A percentile compares a stretch with the other conserved stretches of the same genome.
These are phyloP conservation scores for Mus spretus DNA, from an alignment of 2,797 vertebrate genomes.

Conservation along the genomic window DNA sequence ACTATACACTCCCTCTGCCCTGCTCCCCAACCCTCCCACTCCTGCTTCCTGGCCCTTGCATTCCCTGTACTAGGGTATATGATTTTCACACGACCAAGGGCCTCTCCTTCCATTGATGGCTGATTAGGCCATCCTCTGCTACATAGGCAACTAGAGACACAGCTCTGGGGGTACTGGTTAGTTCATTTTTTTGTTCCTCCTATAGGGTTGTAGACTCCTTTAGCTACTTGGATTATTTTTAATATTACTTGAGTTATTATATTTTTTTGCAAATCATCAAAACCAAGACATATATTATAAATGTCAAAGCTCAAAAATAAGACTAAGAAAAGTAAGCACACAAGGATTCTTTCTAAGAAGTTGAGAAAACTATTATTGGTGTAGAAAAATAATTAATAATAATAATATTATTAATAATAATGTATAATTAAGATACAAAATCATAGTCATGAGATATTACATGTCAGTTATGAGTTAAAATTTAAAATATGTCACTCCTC, in stretches of 20 bases:
- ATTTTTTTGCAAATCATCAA: neutral
- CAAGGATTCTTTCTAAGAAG: neutral
- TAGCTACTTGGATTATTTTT: too few relatives aligned
- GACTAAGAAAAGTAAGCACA: neutral
- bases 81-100: too few relatives aligned
- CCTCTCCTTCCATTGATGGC: too few relatives aligned
- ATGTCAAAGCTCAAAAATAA: conserved; percentile 1
- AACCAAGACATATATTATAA: neutral
- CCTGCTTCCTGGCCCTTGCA: too few relatives aligned
- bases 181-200: too few relatives aligned
- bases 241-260: neutral
- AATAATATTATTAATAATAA: neutral
- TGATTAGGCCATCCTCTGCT: too few relatives aligned
- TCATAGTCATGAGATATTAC: neutral
- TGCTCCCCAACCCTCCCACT: too few relatives aligned
- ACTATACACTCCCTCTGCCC: too few relatives aligned
- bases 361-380: neutral
- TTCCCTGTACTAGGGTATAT: too few relatives aligned
- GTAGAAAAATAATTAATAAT: neutral
- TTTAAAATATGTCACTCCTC: neutral
- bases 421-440: conserved; percentile 29
- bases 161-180: too few relatives aligned
- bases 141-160: too few relatives aligned
- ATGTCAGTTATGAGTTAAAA: conserved; percentile 34
- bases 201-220: too few relatives aligned